A percentile compares a stretch with the other conserved stretches of the same genome.
Evolutionary conservation across 2,113 vertebrate genomes (phyloP).

Genomic region (Eclectus roratus): DNA sequence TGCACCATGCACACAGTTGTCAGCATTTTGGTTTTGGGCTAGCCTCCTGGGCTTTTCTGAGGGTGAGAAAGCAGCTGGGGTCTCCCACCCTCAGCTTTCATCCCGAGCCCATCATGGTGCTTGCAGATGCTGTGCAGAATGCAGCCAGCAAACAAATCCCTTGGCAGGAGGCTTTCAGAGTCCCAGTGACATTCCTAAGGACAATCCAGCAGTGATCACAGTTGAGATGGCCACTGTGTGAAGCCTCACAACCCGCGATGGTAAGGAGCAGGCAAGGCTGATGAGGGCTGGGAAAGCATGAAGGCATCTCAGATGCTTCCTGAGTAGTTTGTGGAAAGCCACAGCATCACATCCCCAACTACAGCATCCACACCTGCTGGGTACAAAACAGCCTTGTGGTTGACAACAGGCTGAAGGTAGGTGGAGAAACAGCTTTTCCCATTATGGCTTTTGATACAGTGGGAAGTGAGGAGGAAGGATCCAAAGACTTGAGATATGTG

Average conservation of each 20-base stretch:
- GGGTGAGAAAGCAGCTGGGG: background rate
- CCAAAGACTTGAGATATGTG: background rate
- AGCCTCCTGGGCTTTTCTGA: background rate
- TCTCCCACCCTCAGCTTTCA: background rate
- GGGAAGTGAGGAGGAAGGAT: background rate
- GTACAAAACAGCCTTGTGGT: accelerated
- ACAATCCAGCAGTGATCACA: background rate
- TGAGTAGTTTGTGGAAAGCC: background rate
- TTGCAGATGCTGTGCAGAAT: background rate
- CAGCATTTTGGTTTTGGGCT: background rate
- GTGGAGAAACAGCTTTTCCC: background rate
- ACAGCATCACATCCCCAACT: background rate
- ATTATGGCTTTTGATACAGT: background rate
- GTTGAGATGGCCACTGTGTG: accelerated
- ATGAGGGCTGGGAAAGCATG: accelerated
- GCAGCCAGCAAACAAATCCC: background rate
- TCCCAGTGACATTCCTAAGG: background rate
- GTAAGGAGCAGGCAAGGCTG: background rate
- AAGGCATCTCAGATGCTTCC: background rate
- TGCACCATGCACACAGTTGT: background rate
- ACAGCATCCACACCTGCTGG: background rate
- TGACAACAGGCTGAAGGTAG: background rate
- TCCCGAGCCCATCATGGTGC: too few relatives aligned
- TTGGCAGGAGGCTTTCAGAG: background rate
- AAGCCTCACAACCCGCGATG: background rate